phyloP scores from a whole-genome alignment of 2,113 vertebrate species.

The Trichechus manatus region DNA sequence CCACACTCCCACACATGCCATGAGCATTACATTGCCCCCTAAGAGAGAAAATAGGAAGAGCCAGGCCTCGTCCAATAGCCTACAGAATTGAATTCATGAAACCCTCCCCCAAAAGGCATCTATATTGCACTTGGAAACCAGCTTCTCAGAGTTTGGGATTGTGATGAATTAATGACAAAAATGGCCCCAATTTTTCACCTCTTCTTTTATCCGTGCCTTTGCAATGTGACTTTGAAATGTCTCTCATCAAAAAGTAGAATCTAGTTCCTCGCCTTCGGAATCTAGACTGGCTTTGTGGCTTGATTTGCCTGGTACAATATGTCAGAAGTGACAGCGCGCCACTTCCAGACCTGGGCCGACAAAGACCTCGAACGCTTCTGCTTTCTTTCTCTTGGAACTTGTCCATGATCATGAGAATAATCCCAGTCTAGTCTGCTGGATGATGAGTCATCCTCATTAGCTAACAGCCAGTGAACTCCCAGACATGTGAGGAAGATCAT shows the following conservation, averaged over 20 bases:
- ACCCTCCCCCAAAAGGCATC: background rate
- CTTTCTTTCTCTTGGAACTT: background rate
- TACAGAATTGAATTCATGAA: background rate
- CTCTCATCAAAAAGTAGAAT: background rate
- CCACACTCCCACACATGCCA: background rate
- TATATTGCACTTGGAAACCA: background rate
- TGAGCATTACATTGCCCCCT: background rate
- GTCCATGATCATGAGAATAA: background rate
- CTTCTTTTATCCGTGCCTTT: conserved; percentile 1
- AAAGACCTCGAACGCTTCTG: background rate
- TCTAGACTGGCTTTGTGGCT: background rate
- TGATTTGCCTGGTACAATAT: background rate
- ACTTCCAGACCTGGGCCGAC: background rate
- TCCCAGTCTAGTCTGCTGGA: background rate
- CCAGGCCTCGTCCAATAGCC: background rate
- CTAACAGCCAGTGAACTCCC: background rate
- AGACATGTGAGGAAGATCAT: background rate
- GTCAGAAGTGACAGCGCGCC: background rate
- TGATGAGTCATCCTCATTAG: background rate
- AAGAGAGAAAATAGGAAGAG: background rate
- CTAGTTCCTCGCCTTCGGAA: background rate
- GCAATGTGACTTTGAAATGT: background rate
- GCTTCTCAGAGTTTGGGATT: background rate
- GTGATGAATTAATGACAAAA: background rate
- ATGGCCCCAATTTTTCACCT: background rate